Conservation (phyloP, 2,797 vertebrate species). For the Halcyon chelicuti region DNA sequence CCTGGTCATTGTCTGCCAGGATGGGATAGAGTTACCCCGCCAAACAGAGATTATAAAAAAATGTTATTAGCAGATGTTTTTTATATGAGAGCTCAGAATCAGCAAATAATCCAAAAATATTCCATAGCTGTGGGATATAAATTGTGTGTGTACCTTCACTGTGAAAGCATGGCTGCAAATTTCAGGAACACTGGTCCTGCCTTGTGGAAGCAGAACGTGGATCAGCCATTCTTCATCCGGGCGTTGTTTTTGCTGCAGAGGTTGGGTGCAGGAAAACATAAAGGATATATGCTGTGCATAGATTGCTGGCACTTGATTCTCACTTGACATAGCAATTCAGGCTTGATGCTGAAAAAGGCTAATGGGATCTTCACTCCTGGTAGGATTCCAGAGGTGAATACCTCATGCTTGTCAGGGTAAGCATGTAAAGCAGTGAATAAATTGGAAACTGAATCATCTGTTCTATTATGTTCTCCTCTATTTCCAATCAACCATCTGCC, state of each 20-base stretch:
- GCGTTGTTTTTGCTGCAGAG: background rate
- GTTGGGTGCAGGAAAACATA: background rate
- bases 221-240: background rate
- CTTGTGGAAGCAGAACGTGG: background rate
- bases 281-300: background rate
- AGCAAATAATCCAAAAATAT: background rate
- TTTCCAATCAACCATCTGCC: background rate
- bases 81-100: conserved; percentile 14
- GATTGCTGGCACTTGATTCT: background rate
- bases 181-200: background rate
- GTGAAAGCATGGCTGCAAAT: background rate
- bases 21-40: background rate
- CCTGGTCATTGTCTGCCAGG: conserved; percentile 42
- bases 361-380: background rate
- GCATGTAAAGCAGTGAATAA: background rate
- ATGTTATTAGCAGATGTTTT: conserved; percentile 61
- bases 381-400: background rate
- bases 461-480: background rate
- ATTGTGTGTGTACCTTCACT: background rate
- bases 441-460: background rate
- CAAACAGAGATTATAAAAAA: conserved; percentile 43
- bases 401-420: background rate
- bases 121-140: background rate
- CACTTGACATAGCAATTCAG: background rate
- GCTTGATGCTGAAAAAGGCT: background rate